Evolutionary conservation across 2,888 invertebrate genomes (phyloP), one percentile per base, ranked within the genome.

Genomic region (Hemithea aestivaria): DNA sequence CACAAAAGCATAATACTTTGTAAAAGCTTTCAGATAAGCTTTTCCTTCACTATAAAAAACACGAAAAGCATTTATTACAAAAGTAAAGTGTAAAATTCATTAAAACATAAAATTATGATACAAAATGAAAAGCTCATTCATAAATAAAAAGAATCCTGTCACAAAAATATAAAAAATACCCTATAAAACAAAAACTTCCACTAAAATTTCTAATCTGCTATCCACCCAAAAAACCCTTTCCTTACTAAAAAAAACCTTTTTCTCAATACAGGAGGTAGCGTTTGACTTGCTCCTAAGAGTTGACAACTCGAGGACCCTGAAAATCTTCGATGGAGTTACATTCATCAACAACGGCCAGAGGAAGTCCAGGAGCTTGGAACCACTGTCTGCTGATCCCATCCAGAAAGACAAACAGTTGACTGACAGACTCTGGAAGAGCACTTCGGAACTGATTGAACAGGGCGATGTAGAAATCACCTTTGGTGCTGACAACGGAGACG

Each of bases 391-490:
- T 1, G 82, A 82, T 0, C 71, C 73, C 23, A 63, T 70, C 26
- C 38, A 57, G 2, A 76, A 83, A 45, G 76, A 61, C 40, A 67
- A 66, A 27, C 73, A 78, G 36, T 55, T 87, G 2, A 67, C 75
- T 27, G 77, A 80, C 1, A 72, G 71, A 30, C 58, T 87, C 3
- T 82, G 81, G 82, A 67, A 75, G 10, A 77, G 62, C 6, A 62
- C 78, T 1, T 51, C 69, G 0, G 74, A 76, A n/a, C 56, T 87
- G 4, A 40, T 85, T 3, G 62, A 75, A 34, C 72, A 68, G 40
- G 63, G 77, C 24, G 84, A 85, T 10, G 46, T 87, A 24, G 84
- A 87, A 32, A 42, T 85, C 1, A 80, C 73, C 51, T 80, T 76
- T 35, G 66, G 59, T 22, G 69, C 61, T 2, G 52, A 71, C 20